Evolutionary conservation across 2,797 vertebrate genomes (phyloP).

Genomic region (Limosa lapponica): DNA sequence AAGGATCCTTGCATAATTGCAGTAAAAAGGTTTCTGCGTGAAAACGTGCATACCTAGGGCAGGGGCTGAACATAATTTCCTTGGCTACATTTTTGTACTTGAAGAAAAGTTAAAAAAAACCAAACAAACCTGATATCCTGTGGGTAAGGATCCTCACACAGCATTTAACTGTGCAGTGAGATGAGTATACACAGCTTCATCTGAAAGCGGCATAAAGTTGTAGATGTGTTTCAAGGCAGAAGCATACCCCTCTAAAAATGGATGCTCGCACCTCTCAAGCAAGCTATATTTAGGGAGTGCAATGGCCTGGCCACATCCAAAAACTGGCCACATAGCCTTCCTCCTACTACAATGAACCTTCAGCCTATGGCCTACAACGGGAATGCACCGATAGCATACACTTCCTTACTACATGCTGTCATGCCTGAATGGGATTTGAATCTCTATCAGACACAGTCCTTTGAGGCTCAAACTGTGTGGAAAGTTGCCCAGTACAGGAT

Average conservation of each 20-base stretch:
- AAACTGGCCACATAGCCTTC: background rate
- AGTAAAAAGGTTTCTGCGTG: background rate
- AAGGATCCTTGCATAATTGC: background rate
- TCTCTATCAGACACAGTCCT: background rate
- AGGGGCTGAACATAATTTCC: background rate
- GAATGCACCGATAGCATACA: rapidly evolving
- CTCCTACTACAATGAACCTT: background rate
- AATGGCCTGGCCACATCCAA: background rate
- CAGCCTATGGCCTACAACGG: background rate
- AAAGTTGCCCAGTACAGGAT: background rate
- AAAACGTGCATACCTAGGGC: rapidly evolving
- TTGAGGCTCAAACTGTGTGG: background rate
- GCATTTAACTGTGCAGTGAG: background rate
- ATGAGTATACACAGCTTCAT: background rate
- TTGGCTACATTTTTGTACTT: background rate
- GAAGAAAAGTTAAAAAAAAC: background rate
- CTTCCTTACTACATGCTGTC: background rate
- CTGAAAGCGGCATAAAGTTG: background rate
- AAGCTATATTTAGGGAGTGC: background rate
- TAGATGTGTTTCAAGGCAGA: background rate
- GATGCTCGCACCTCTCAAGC: background rate
- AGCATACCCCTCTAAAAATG: background rate
- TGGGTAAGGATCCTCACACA: background rate
- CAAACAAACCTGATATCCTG: background rate
- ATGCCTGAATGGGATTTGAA: background rate